Evolutionary conservation across 2,113 vertebrate genomes (phyloP), one percentile per base, ranked within the genome.

Genomic region (Bostrychus sinensis): DNA sequence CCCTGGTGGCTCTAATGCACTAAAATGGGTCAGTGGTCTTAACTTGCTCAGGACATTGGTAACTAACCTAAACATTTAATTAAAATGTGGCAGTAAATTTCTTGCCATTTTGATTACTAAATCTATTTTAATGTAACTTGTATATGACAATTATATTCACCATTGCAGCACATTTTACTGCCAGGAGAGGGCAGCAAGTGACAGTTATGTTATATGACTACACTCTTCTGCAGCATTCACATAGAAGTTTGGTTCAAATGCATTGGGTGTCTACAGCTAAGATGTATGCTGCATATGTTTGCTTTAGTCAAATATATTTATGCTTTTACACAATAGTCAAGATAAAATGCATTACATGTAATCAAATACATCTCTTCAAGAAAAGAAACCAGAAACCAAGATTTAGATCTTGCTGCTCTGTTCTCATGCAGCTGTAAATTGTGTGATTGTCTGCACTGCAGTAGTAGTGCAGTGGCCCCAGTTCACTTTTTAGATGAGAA

Each of bases 111-210:
- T 25, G 10, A 43, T 3, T 43, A 3, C 41, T 9, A 9, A 43
- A 46, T 46, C 5, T 48, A 48, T 48, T 48, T 25, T 48, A 28
- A 30, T 28, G 26, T 19, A 28, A 51, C 46, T 7, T 4, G 16
- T 30, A 14, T 54, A 16, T 32, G 11, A 5, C 1, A 19, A 7
- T 14, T 32, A 20, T n/a, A 48, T 46, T 26, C 0, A 14, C 41
- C 7, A 1, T 7, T 78, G 82, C 17, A 81, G 51, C 4, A 43
- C 19, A 2, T 7, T 38, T 10, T 41, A 0, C 14, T 14, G 10
- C 89, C 89, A 78, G 71, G 6, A 86, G 89, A 80, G 77, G 81
- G 89, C 81, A 84, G 87, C 79, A 86, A 30, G 13, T 19, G 16
- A 75, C 71, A 62, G 56, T 56, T 13, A 8, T 58, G 4, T 2